These are phyloP conservation scores for Papilio polytes DNA, from an alignment of 1,140 invertebrate genomes.

Conservation along the genomic window DNA sequence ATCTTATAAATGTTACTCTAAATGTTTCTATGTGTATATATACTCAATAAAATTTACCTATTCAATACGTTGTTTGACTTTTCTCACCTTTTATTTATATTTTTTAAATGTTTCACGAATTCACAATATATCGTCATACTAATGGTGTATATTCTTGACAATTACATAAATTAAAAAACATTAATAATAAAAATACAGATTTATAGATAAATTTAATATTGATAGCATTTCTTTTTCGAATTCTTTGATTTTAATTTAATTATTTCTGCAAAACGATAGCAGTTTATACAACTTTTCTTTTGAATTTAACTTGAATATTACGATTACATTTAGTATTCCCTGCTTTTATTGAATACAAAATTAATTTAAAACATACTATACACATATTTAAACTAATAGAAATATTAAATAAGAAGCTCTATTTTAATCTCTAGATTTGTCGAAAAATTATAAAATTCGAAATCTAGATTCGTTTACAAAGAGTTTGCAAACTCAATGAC, in stretches of 20 bases:
- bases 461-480: too few species aligned
- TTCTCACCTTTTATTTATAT: background rate
- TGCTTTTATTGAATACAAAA: too few species aligned
- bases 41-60: slow-evolving; percentile 31
- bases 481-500: too few species aligned
- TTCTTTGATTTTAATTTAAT: background rate
- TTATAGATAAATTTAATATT: background rate
- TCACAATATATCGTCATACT: background rate
- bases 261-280: background rate
- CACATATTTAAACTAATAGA: too few species aligned
- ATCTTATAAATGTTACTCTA: slow-evolving; percentile 13
- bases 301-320: too few species aligned
- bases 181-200: background rate
- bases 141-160: background rate
- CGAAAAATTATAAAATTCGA: too few species aligned
- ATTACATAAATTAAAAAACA: background rate
- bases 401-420: too few species aligned
- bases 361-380: too few species aligned
- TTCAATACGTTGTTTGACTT: background rate
- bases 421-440: too few species aligned
- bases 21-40: slow-evolving; percentile 24
- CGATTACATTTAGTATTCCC: too few species aligned
- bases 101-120: background rate
- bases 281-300: background rate
- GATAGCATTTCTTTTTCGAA: background rate